Conservation (phyloP, 2,797 vertebrate species). For the Mormyrus proboscirostris region DNA sequence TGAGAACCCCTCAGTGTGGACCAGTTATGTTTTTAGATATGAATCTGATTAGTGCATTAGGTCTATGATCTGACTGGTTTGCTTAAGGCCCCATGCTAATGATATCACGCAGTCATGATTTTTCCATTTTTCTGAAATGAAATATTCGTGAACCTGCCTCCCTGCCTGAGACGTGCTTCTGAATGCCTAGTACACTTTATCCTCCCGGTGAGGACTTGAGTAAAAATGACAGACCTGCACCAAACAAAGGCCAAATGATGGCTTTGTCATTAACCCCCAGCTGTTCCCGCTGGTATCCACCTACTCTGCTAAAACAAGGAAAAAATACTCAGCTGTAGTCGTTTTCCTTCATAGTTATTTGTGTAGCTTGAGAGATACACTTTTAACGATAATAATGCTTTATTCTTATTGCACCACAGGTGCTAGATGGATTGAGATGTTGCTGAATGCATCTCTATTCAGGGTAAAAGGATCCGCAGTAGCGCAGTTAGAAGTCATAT, state of each 20-base stretch:
- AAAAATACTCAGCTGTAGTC: neutral
- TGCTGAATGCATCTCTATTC: neutral
- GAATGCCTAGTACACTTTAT: neutral
- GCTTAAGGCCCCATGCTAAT: neutral
- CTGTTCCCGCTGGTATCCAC: neutral
- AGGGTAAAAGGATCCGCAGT: neutral
- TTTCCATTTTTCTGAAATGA: constrained; percentile 1
- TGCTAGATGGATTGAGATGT: neutral
- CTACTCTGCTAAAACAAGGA: neutral
- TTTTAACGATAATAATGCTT: neutral
- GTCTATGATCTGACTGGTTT: neutral
- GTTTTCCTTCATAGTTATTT: neutral
- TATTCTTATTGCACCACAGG: neutral
- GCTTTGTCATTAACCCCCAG: neutral
- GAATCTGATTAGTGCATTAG: neutral
- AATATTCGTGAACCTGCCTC: neutral
- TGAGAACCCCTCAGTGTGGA: neutral
- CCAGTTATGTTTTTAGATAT: neutral
- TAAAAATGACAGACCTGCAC: constrained; percentile 10
- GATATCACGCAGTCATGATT: neutral
- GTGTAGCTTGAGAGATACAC: neutral
- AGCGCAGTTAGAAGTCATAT: neutral
- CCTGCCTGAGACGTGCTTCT: neutral
- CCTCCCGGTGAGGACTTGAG: neutral
- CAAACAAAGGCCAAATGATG: neutral